Conservation (phyloP, 2,113 vertebrate species). For the Tragelaphus imberbis region DNA sequence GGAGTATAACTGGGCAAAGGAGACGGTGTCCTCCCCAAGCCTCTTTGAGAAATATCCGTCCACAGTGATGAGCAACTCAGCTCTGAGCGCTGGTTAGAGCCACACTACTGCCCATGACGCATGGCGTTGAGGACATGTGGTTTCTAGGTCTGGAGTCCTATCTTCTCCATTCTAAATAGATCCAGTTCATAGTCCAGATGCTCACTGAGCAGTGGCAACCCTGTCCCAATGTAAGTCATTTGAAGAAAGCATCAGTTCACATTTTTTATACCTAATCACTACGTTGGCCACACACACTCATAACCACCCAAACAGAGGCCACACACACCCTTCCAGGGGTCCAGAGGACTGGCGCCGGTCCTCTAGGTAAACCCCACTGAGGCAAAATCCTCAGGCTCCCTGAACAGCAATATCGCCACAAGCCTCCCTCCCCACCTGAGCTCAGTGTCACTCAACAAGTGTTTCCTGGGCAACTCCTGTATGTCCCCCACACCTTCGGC, state of each 20-base stretch:
- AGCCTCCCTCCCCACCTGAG: neutral
- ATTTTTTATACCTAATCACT: neutral
- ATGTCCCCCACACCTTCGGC: neutral
- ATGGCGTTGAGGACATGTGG: neutral
- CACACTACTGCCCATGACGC: fast-evolving
- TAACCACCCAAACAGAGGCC: neutral
- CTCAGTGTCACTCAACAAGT: neutral
- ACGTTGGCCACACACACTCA: neutral
- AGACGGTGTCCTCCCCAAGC: neutral
- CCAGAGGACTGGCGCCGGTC: neutral
- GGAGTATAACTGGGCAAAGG: neutral
- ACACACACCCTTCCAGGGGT: neutral
- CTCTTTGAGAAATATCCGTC: neutral
- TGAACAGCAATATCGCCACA: neutral
- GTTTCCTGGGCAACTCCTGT: neutral
- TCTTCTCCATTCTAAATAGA: neutral
- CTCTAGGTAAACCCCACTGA: neutral
- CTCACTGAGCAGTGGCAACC: neutral
- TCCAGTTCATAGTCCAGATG: neutral
- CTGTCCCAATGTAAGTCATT: neutral
- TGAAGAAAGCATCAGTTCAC: neutral
- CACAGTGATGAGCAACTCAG: neutral
- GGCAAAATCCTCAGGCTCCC: neutral
- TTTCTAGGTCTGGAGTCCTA: neutral
- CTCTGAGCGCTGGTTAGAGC: neutral